A percentile compares a stretch with the other conserved stretches of the same genome.
Evolutionary conservation across 2,797 vertebrate genomes (phyloP).

Genomic region (Rousettus madagascariensis): DNA sequence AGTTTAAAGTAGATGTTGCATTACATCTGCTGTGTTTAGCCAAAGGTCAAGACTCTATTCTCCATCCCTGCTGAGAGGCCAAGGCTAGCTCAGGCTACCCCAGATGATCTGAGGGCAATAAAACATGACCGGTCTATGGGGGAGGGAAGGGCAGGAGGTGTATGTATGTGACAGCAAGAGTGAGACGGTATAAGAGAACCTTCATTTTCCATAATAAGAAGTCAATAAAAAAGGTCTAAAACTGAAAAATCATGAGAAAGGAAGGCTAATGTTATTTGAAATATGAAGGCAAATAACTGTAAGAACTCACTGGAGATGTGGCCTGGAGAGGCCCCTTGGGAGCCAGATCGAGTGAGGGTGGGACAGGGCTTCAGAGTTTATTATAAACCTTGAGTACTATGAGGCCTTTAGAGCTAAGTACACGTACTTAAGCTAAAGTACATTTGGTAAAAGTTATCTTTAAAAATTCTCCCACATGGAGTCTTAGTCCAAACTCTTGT

Average conservation of each 20-base stretch:
- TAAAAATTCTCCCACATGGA: background rate
- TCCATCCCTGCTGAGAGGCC: background rate
- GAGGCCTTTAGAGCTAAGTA: background rate
- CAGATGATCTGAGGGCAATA: too few relatives aligned
- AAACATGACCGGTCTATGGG: background rate
- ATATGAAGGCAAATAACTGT: background rate
- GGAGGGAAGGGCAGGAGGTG: too few relatives aligned
- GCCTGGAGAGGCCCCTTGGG: background rate
- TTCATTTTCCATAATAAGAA: background rate
- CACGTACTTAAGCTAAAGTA: background rate
- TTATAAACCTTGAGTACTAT: background rate
- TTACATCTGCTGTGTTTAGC: background rate
- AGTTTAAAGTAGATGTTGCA: background rate
- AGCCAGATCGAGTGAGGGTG: background rate
- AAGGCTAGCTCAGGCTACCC: background rate
- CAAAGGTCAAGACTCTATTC: background rate
- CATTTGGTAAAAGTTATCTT: constrained; percentile 31
- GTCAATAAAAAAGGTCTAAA: background rate
- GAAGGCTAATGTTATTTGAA: background rate
- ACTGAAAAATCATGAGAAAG: background rate
- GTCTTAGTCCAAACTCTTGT: background rate
- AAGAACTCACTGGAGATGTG: background rate
- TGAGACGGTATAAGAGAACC: background rate
- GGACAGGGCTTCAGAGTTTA: background rate
- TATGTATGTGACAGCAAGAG: background rate